Base-by-base conservation (phyloP, 1,140 invertebrate species). In the Drosophila mojavensis region DNA sequence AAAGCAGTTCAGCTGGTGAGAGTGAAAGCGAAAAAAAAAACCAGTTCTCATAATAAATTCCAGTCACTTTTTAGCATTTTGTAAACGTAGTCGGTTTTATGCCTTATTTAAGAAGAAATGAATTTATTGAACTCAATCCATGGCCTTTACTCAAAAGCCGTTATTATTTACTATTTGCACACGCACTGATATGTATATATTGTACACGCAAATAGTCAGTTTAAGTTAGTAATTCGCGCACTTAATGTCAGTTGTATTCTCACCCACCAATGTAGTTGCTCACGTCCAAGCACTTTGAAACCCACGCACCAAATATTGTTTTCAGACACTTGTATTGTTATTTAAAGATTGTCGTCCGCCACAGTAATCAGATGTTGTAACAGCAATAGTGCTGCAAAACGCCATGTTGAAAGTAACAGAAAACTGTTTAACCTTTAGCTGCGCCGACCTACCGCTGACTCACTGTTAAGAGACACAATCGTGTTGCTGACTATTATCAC, bases 221-320 rank as follows among this genome's bases (percentile, higher is more conserved):
- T 54, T 5, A 5, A 10, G 30, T 20, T 36, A 13, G 6, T 45
- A 17, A 66, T 50, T 48, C 7, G 39, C 26, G 50, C 50, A 51
- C 55, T 30, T 39, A 48, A 43, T 56, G 0, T 39, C 28, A 73
- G n/a, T 65, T 30, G n/a, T 7, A 51, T 74, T 81, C 75, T 81
- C 76, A 86, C 67, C 71, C 66, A 64, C 50, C 47, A 41, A 50
- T 20, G 43, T 30, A 58, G 54, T 56, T 47, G 24, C 26, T 50
- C 17, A 73, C 64, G 67, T 81, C 72, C 51, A 65, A 59, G 10
- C 69, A 56, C 55, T 77, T 17, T 41, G 76, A 70, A 43, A 47
- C 64, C 45, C 61, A 56, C 61, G 69, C 83, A 51, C 73, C 56
- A 64, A 79, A 67, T 88, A 75, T 73, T 74, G 58, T 63, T 79